Evolutionary conservation across 2,113 vertebrate genomes (phyloP), one percentile per base, ranked within the genome.

Genomic region (Symphodus melops): DNA sequence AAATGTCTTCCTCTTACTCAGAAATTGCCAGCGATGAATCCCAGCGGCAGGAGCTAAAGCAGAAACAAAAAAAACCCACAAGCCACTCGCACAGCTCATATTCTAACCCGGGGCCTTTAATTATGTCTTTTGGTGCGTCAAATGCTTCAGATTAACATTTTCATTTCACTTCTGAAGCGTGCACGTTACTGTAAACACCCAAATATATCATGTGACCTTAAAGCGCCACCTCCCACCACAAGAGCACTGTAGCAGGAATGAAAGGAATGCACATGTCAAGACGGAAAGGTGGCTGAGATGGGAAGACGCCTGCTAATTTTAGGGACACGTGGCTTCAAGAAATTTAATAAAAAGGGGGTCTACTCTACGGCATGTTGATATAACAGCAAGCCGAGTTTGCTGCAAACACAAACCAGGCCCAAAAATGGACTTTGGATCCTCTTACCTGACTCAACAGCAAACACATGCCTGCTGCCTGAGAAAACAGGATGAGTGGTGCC

Each of bases 1-100:
- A 87, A 85, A 88, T 14, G 54, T 83, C 79, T 88, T 89, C 81
- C 86, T 90, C 74, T 83, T 46, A 8, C 20, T 60, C 60, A 78
- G 49, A 87, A 80, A 81, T 57, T 19, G 25, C n/a, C 42, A 56
- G 56, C 21, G 37, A 39, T 4, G 36, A 46, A 16, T 33, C 37
- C 52, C 48, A 44, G 2, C 21, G 46, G 36, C 21, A 39, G 9
- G 46, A 16, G 48, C 10, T 11, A 17, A 19, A 33, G 60, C 20
- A 11, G 54, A 9, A n/a, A n/a, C n/a, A 51, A 28, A 39, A 11
- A 41, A 41, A 68, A 36, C 28, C n/a, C 36, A 20, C 23, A 69
- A 65, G 28, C 60, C 25, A 21, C 54, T 17, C 8, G 1, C 3
- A 17, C 11, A 51, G 12, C 61, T 63, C 39, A 5, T 9, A 6